These are phyloP conservation scores for Papilio dardanus DNA, from an alignment of 1,140 invertebrate genomes.

Conservation along the genomic window DNA sequence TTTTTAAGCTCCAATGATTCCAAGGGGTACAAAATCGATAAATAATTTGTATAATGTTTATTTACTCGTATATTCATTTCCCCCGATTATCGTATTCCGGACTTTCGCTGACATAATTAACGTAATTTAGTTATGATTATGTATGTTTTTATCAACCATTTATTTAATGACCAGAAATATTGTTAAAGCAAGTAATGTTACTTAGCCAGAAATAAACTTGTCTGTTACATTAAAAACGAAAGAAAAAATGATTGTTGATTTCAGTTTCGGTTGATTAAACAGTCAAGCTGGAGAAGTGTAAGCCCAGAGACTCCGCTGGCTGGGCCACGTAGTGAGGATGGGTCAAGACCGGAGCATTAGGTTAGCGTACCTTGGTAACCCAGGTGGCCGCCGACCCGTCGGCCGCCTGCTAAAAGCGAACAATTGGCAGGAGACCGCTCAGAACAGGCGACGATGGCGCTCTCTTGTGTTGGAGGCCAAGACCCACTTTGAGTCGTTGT, in stretches of 20 bases:
- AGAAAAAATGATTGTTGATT: neutral
- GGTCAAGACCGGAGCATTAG: too few species aligned
- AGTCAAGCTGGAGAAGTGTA: too few species aligned
- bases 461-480: too few species aligned
- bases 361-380: too few species aligned
- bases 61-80: constrained; percentile 26
- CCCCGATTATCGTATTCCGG: neutral
- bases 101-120: neutral
- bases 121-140: neutral
- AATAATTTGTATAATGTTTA: constrained; percentile 25
- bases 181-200: neutral
- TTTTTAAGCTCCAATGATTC: constrained; percentile 34
- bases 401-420: too few species aligned
- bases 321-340: too few species aligned
- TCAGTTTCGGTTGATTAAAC: too few species aligned
- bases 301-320: too few species aligned
- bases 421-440: too few species aligned
- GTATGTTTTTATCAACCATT: neutral
- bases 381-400: too few species aligned
- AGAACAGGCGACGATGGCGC: too few species aligned
- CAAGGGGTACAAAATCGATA: constrained; percentile 29
- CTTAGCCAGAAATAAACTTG: neutral
- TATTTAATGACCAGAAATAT: neutral
- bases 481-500: too few species aligned
- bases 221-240: neutral